A percentile compares a stretch with the other conserved stretches of the same genome.
Conservation (phyloP, 2,888 invertebrate species). For the Drosophila cyrtoloma region DNA sequence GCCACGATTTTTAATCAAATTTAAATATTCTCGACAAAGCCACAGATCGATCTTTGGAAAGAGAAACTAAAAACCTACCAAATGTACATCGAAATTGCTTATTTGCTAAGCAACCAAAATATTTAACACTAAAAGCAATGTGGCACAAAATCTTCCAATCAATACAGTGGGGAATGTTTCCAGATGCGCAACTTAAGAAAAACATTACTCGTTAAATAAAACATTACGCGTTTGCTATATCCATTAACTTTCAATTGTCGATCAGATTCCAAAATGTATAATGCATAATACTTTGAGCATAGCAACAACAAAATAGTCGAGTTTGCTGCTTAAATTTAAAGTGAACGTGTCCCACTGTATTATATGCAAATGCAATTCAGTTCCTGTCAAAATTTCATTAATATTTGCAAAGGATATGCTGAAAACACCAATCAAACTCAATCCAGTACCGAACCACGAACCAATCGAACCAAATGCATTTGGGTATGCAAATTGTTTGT, state of each 20-base stretch:
- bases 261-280: constrained; percentile 9
- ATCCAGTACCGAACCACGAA: constrained; percentile 10
- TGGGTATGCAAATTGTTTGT: constrained; percentile 70
- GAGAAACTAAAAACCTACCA: not conserved
- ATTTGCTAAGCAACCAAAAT: constrained; percentile 48
- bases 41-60: constrained; percentile 5
- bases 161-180: constrained; percentile 12
- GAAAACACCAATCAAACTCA: constrained; percentile 10
- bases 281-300: not conserved
- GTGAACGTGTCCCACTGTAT: constrained; percentile 25
- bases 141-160: constrained; percentile 13
- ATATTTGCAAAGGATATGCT: constrained; percentile 55
- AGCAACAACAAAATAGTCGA: not conserved
- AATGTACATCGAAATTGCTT: constrained; percentile 34
- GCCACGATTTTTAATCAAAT: not conserved
- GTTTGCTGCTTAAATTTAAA: not conserved
- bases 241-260: constrained; percentile 3
- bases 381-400: constrained; percentile 68
- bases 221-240: not conserved
- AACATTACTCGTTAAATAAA: not conserved
- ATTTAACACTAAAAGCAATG: constrained; percentile 34
- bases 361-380: constrained; percentile 65
- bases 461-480: constrained; percentile 58
- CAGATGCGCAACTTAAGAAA: not conserved
- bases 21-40: not conserved